Percentiles rank a stretch among this genome's conserved stretches.
phyloP scores from a whole-genome alignment of 2,113 vertebrate genomes.

The Anarhynchus alexandrinus region DNA sequence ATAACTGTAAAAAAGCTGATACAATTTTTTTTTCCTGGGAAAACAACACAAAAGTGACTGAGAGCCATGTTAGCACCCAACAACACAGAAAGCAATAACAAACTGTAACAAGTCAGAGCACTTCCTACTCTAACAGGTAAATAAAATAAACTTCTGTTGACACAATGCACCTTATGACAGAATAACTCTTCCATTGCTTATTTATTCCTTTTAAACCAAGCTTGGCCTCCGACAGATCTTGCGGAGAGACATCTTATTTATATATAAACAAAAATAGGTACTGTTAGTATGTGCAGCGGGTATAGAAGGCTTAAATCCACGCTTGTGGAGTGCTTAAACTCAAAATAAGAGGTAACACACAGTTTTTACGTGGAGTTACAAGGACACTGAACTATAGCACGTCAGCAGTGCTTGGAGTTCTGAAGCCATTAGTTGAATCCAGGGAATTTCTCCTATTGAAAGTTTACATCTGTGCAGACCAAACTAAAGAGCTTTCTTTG shows the following conservation, averaged over 20 bases:
- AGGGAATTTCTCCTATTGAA: not conserved
- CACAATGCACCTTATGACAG: slow-evolving; percentile 29
- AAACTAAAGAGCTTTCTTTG: slow-evolving; percentile 36
- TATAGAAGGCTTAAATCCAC: not conserved
- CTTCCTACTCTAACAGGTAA: not conserved
- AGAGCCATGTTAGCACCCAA: not conserved
- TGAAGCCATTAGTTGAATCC: not conserved
- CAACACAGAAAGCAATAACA: not conserved
- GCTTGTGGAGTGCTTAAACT: not conserved
- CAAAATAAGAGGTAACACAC: not conserved
- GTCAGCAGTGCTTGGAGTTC: not conserved
- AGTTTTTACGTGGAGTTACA: not conserved
- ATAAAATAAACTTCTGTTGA: slow-evolving; percentile 28
- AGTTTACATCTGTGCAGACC: slow-evolving; percentile 1
- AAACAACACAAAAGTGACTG: not conserved
- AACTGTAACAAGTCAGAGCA: not conserved
- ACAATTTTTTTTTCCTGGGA: not conserved
- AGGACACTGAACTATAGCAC: not conserved
- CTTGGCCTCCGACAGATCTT: slow-evolving; percentile 32
- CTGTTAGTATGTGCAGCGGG: not conserved
- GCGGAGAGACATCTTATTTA: not conserved
- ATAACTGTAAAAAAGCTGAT: not conserved
- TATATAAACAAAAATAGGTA: not conserved
- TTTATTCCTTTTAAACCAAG: not conserved
- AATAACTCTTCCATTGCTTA: slow-evolving; percentile 4